Percentiles rank a stretch among this genome's conserved stretches.
Evolutionary conservation across 2,888 invertebrate species (phyloP).

Genomic region (Dryadula phaetusa): DNA sequence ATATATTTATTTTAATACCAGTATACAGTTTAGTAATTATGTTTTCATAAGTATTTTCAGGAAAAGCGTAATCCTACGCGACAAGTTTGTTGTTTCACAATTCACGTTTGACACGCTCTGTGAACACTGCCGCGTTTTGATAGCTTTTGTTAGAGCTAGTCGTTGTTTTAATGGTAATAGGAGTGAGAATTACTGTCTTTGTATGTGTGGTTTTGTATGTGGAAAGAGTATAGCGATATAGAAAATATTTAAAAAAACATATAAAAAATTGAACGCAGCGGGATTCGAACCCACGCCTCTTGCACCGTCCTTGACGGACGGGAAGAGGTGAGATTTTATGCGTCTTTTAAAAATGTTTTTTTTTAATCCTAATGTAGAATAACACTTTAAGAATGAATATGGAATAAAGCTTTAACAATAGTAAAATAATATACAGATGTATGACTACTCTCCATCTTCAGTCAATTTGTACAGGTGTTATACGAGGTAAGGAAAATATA

Average conservation of each 20-base stretch:
- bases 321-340: too few relatives aligned
- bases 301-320: too few relatives aligned
- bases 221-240: not conserved
- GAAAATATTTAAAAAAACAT: not conserved
- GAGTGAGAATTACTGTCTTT: not conserved
- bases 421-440: too few relatives aligned
- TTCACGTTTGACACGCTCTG: constrained; percentile 12
- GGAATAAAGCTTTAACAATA: too few relatives aligned
- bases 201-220: not conserved
- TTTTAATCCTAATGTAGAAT: too few relatives aligned
- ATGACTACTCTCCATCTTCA: too few relatives aligned
- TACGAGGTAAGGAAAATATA: too few relatives aligned
- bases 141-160: constrained; percentile 16
- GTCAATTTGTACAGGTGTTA: too few relatives aligned
- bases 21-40: not conserved
- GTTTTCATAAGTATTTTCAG: not conserved
- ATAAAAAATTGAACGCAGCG: not conserved
- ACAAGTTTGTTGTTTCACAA: not conserved
- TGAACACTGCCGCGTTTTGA: constrained; percentile 4
- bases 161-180: not conserved
- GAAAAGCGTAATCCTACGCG: not conserved
- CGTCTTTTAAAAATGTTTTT: too few relatives aligned
- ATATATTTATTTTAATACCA: constrained; percentile 1
- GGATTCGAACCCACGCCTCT: too few relatives aligned
- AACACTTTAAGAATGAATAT: too few relatives aligned